Conservation (phyloP, 2,888 invertebrate species). For the Crepidodera aurea region DNA sequence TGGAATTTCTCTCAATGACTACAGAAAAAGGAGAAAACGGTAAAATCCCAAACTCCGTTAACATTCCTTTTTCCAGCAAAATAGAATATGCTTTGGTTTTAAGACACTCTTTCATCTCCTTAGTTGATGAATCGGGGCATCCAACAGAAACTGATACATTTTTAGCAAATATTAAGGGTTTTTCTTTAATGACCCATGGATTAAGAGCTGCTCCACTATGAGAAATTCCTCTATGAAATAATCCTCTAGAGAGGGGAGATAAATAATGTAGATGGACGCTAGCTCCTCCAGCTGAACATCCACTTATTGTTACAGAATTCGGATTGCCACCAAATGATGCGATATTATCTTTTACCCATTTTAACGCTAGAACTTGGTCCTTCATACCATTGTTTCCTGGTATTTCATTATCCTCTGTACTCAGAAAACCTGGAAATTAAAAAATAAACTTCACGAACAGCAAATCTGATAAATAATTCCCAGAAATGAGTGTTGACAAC, state of each 20-base stretch:
- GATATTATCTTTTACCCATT: slow-evolving; percentile 57
- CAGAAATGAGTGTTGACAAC: too few species aligned
- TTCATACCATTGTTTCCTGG: slow-evolving; percentile 58
- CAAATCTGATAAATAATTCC: too few species aligned
- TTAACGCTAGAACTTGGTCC: slow-evolving; percentile 55
- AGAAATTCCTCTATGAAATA: slow-evolving; percentile 71
- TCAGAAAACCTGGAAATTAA: slow-evolving; percentile 53
- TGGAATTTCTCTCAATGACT: slow-evolving; percentile 54
- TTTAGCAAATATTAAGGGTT: slow-evolving; percentile 68
- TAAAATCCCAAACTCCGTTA: slow-evolving; percentile 24
- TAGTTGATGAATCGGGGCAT: slow-evolving; percentile 66
- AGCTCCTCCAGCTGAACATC: slow-evolving; percentile 55
- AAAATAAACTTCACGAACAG: too few species aligned
- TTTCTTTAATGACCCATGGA: slow-evolving; percentile 66
- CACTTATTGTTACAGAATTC: slow-evolving; percentile 55
- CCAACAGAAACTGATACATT: slow-evolving; percentile 69
- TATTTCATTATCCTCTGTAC: slow-evolving; percentile 54
- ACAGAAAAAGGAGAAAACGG: slow-evolving; percentile 52
- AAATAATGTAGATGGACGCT: slow-evolving; percentile 58
- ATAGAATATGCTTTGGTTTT: slow-evolving; percentile 67
- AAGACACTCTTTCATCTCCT: slow-evolving; percentile 67
- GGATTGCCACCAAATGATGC: slow-evolving; percentile 56
- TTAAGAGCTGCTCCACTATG: slow-evolving; percentile 75
- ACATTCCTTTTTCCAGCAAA: slow-evolving; percentile 63
- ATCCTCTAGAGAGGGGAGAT: slow-evolving; percentile 60